Percentiles rank a stretch among this genome's conserved stretches.
Evolutionary conservation across 2,888 invertebrate genomes (phyloP).

Genomic region (Andrena camellia): DNA sequence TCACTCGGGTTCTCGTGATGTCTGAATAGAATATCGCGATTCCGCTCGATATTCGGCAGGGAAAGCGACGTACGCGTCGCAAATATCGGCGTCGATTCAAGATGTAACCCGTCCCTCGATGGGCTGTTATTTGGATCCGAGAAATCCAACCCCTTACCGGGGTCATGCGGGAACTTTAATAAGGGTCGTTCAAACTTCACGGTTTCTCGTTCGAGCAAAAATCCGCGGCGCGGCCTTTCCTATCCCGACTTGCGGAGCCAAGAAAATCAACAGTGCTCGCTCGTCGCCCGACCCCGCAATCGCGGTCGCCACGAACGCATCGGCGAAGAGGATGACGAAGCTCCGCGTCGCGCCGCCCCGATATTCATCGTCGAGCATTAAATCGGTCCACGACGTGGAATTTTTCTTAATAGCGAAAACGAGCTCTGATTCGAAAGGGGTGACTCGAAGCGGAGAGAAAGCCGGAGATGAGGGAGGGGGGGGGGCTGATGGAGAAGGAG

Average conservation of each 20-base stretch:
- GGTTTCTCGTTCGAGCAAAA: conserved; percentile 52
- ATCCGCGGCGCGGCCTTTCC: conserved; percentile 32
- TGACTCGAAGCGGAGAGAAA: conserved; percentile 28
- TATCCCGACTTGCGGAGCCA: conserved; percentile 33
- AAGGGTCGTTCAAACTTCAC: conserved; percentile 66
- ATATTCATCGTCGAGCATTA: conserved; percentile 62
- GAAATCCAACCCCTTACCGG: conserved; percentile 41
- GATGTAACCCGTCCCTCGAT: conserved; percentile 56
- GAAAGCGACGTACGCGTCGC: conserved; percentile 25
- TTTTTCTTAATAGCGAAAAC: conserved; percentile 69
- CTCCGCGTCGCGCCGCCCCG: conserved; percentile 17
- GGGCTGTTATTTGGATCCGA: conserved; percentile 60
- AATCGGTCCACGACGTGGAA: conserved; percentile 63
- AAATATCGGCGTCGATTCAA: conserved; percentile 46
- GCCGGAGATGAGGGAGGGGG: conserved; percentile 3
- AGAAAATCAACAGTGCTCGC: conserved; percentile 30
- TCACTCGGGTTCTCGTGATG: conserved; percentile 30
- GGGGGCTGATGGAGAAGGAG: conserved; percentile 24
- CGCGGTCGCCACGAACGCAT: conserved; percentile 31
- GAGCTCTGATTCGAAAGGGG: conserved; percentile 63
- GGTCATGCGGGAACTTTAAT: conserved; percentile 51
- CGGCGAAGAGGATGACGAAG: conserved; percentile 26
- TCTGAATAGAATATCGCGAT: conserved; percentile 31
- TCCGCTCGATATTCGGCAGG: conserved; percentile 32
- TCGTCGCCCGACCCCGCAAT: background rate